Evolutionary conservation across 2,888 invertebrate genomes (phyloP).

Genomic region (Epsilonema sp.): DNA sequence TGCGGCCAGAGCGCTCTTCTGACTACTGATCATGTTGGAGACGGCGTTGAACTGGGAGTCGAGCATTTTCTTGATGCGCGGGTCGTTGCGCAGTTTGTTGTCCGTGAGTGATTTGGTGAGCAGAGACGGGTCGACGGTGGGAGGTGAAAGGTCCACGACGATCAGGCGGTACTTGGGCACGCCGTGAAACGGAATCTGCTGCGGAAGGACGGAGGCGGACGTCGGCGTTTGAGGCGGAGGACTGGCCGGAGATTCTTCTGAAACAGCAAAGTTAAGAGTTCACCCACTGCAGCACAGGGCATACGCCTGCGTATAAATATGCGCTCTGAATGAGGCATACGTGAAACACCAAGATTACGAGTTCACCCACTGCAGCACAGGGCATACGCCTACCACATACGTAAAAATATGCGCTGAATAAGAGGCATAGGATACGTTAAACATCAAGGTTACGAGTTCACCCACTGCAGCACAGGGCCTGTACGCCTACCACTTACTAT

Average conservation of each 20-base stretch:
- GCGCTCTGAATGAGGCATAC: too few species aligned
- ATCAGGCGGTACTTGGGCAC: conserved; percentile 3
- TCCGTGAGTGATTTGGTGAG: conserved; percentile 2
- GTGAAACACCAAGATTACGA: too few species aligned
- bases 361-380: too few species aligned
- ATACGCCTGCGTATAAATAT: too few species aligned
- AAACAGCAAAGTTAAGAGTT: background rate
- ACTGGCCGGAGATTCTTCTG: conserved; percentile 8
- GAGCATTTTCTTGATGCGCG: conserved; percentile 8
- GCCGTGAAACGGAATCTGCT: background rate
- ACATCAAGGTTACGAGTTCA: too few species aligned
- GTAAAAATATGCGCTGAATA: too few species aligned
- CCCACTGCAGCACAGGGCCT: too few species aligned
- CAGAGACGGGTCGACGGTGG: conserved; percentile 2
- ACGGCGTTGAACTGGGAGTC: conserved; percentile 7
- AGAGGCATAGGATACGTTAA: too few species aligned
- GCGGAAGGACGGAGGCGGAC: background rate
- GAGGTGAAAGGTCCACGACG: too few species aligned
- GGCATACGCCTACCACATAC: too few species aligned
- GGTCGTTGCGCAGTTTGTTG: conserved; percentile 6
- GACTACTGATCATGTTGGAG: conserved; percentile 6
- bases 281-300: too few species aligned
- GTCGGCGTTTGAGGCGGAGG: conserved; percentile 3
- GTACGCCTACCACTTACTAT: too few species aligned
- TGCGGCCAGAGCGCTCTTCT: background rate